Percentiles rank a stretch among this genome's conserved stretches.
Conservation (phyloP, 2,797 vertebrate genomes). For the Melopsittacus undulatus region DNA sequence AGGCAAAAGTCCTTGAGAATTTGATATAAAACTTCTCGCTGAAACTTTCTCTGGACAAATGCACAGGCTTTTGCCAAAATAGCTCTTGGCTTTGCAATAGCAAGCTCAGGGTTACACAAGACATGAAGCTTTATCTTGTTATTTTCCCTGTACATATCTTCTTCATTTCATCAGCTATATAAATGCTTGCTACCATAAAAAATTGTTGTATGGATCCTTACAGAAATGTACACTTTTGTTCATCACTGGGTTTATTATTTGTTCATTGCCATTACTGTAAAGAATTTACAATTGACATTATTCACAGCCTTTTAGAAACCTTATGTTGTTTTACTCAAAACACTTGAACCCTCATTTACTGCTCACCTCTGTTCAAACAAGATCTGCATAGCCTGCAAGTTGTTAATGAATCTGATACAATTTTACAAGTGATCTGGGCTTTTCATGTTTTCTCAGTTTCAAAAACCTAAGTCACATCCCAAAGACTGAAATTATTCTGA, state of each 20-base stretch:
- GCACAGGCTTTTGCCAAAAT: background rate
- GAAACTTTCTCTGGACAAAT: slow-evolving; percentile 1
- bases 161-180: background rate
- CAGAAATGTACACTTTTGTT: slow-evolving; percentile 2
- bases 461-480: background rate
- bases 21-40: background rate
- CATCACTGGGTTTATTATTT: background rate
- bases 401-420: background rate
- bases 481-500: background rate
- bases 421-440: background rate
- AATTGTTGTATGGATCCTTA: background rate
- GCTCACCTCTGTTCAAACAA: slow-evolving; percentile 34
- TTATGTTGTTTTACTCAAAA: slow-evolving; percentile 15
- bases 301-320: slow-evolving; percentile 20
- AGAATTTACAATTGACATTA: slow-evolving; percentile 41
- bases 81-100: background rate
- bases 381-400: slow-evolving; percentile 24
- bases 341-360: slow-evolving; percentile 35
- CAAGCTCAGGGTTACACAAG: background rate
- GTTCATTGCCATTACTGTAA: slow-evolving; percentile 14
- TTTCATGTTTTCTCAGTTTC: background rate
- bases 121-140: background rate
- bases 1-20: background rate
- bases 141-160: background rate
- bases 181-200: slow-evolving; percentile 15